Base-by-base conservation (phyloP, 2,113 vertebrate species). In the Hypomesus transpacificus region DNA sequence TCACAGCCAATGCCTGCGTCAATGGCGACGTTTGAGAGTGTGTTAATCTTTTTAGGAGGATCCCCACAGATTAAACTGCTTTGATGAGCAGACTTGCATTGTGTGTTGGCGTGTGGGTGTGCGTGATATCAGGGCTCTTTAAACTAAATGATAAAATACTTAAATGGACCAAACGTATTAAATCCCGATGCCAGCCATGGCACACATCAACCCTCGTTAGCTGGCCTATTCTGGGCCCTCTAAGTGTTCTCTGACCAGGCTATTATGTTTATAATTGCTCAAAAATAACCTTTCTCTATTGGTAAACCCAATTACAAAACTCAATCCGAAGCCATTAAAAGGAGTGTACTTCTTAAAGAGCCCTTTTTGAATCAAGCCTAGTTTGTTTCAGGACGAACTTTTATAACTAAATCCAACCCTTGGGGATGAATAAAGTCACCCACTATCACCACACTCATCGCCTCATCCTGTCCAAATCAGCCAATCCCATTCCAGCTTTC, bases 301-400 rank as follows among this genome's bases (percentile, higher is more conserved):
- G 70, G 75, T 64, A 54, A 71, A 71, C 46, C 31, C 21, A 74
- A 70, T 62, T 74, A 68, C 46, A 56, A 74, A 75, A 64, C 51
- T 63, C 28, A 58, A 52, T 46, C 28, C 28, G 16, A 14, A 53
- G 52, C 1, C 52, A 53, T 18, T n/a, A 3, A 56, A 18, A 56
- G 1, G 7, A 1, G 14, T n/a, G 14, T 56, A 5, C 53, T n/a
- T 56, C 17, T 18, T 18, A 56, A 46, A 46, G 8, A 46, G 39
- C 39, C 7, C 7, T 8, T 46, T 46, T 46, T 46, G 9, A 46
- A 46, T 46, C 7, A 46, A 46, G 7, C 5, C 39, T 46, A 11
- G 39, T 9, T 46, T 46, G 39, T 46, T 46, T 46, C 39, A 46
- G 39, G 9, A 46, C 7, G 13, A 5, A 46, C 39, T 46, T 46